phyloP scores from a whole-genome alignment of 2,113 vertebrate genomes.

The Nannobrachium achirus region DNA sequence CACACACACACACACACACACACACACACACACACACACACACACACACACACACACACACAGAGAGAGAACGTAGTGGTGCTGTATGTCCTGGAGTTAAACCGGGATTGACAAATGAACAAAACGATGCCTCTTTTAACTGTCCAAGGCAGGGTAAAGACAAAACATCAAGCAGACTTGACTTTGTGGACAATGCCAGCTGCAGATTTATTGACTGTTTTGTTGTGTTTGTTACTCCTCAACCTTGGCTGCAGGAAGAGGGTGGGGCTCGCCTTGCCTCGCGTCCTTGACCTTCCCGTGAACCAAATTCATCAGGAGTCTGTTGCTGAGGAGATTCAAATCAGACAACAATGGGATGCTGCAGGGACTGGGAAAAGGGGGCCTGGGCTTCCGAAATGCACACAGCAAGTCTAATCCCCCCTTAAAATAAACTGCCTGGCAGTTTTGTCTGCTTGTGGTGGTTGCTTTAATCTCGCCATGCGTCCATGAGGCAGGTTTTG shows the following conservation, averaged over 20 bases:
- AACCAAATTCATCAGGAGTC: slow-evolving; percentile 72
- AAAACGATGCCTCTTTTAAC: not conserved
- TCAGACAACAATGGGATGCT: slow-evolving; percentile 58
- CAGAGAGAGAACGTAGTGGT: no score
- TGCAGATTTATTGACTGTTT: slow-evolving; percentile 40
- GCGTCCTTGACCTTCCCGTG: slow-evolving; percentile 77
- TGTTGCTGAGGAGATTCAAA: slow-evolving; percentile 72
- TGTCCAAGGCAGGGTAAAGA: not conserved
- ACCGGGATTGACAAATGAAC: not conserved
- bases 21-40: no score
- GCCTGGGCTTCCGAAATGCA: slow-evolving; percentile 24
- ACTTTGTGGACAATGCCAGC: slow-evolving; percentile 21
- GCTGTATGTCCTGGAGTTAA: no score
- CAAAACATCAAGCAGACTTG: not conserved
- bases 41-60: no score
- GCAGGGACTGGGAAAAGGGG: slow-evolving; percentile 20
- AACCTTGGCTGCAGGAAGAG: slow-evolving; percentile 47
- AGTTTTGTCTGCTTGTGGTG: slow-evolving; percentile 15
- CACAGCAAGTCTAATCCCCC: slow-evolving; percentile 6
- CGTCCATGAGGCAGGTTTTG: slow-evolving; percentile 15
- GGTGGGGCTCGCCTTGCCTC: slow-evolving; percentile 35
- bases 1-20: not conserved
- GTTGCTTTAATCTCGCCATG: slow-evolving; percentile 25
- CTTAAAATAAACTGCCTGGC: slow-evolving; percentile 15
- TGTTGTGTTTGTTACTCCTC: not conserved